Conservation (phyloP, 2,888 invertebrate species). For the Flabesymbios commensalis region DNA sequence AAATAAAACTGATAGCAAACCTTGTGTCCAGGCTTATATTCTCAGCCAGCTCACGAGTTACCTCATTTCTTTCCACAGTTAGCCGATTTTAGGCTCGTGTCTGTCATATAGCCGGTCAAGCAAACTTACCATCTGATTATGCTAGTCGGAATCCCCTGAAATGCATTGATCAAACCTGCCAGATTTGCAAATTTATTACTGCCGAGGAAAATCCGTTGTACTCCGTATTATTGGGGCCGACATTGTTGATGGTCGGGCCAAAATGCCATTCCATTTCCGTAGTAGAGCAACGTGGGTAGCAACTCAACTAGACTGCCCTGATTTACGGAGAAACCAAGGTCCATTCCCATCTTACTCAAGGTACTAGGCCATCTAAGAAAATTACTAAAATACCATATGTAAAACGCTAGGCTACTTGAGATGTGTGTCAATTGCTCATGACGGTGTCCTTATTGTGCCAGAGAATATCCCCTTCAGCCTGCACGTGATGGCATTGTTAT, state of each 20-base stretch:
- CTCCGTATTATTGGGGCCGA: neutral
- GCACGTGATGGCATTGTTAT: too few species aligned
- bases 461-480: too few species aligned
- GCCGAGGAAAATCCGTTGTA: constrained; percentile 1
- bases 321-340: constrained; percentile 3
- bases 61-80: constrained; percentile 8
- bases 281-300: constrained; percentile 1
- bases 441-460: too few species aligned
- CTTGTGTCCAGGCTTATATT: constrained; percentile 15
- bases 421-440: too few species aligned
- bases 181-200: too few species aligned
- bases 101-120: constrained; percentile 1
- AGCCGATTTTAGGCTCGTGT: constrained; percentile 2
- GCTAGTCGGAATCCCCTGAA: constrained; percentile 5
- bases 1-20: constrained; percentile 3
- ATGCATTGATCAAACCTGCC: neutral
- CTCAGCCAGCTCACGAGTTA: constrained; percentile 7
- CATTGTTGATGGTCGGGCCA: neutral
- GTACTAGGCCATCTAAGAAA: constrained; percentile 7
- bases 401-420: too few species aligned
- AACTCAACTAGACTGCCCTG: constrained; percentile 7
- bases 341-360: constrained; percentile 11
- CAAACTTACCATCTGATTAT: constrained; percentile 12
- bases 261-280: constrained; percentile 9
- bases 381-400: constrained; percentile 1